Base-by-base conservation (phyloP, 1,140 invertebrate genomes). In the Venustaconcha ellipsiformis region DNA sequence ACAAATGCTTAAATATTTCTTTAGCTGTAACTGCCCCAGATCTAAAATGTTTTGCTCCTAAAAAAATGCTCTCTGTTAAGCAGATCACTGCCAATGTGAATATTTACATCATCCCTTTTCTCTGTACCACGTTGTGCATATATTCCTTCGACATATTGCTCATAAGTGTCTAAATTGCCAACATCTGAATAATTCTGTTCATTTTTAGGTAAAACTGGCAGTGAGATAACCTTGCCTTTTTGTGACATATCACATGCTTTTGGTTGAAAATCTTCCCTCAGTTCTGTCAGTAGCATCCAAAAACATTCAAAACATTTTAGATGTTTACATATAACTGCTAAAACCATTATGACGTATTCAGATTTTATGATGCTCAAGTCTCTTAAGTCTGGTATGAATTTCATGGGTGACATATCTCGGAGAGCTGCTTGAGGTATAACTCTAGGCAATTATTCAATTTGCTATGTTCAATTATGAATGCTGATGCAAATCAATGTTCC, bases 101-200 rank as follows among this genome's bases (percentile, higher is more conserved):
- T 55, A 68, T 48, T 48, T 57, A 37, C 4, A 37, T 37, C 37
- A 37, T 2, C 37, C 4, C 26, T 37, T n/a, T 6, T 2, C 17
- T 48, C 14, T 26, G 11, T 12, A 18, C 11, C 67, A 68, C 2
- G 2, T 0, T 17, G n/a, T 18, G 18, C 17, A 56, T 68, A 57
- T 18, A 68, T 55, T 56, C 8, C 30, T 11, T 68, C 56, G 8
- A 6, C 18, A 15, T 55, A 26, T 37, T 15, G 0, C n/a, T 68
- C 18, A 26, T 68, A 68, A 55, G 14, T 48, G 48, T 68, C 67
- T n/a, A 56, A 57, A 55, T 78, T 78, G 8, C 71, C 69, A 8
- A 78, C 79, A 78, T 80, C 79, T 62, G 67, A 68, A 68, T 68
- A 68, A n/a, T 68, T 68, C 56, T 68, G 67, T 13, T 68, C 67